Evolutionary conservation across 2,113 vertebrate genomes (phyloP).

Genomic region (Edolisoma coerulescens): DNA sequence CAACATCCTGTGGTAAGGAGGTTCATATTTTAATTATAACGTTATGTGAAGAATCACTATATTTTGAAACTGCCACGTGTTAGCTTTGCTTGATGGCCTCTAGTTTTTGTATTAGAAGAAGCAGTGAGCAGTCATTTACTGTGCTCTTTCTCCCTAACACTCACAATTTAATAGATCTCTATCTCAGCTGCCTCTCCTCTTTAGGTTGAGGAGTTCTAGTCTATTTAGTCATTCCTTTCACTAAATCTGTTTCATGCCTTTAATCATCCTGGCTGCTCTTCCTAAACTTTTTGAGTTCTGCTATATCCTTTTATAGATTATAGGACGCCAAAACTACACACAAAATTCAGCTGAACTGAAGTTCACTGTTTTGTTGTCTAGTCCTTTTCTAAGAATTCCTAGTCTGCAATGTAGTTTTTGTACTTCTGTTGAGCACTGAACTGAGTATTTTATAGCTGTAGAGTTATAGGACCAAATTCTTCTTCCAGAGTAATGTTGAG

Average conservation of each 20-base stretch:
- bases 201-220: neutral
- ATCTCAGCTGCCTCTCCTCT: neutral
- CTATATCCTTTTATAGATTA: neutral
- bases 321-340: neutral
- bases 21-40: neutral
- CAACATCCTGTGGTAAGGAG: neutral
- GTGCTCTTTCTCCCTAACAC: neutral
- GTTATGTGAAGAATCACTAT: neutral
- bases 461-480: neutral
- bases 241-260: neutral
- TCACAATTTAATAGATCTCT: conserved; percentile 21
- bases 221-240: neutral
- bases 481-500: neutral
- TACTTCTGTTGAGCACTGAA: neutral
- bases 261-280: neutral
- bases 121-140: neutral
- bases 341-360: neutral
- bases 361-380: neutral
- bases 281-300: neutral
- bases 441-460: neutral
- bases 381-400: neutral
- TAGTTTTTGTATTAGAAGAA: neutral
- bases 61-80: neutral
- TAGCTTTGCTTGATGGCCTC: neutral
- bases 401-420: neutral